Evolutionary conservation across 2,797 vertebrate species (phyloP), one percentile per base, ranked within the genome.

Genomic region (Numenius phaeopus): DNA sequence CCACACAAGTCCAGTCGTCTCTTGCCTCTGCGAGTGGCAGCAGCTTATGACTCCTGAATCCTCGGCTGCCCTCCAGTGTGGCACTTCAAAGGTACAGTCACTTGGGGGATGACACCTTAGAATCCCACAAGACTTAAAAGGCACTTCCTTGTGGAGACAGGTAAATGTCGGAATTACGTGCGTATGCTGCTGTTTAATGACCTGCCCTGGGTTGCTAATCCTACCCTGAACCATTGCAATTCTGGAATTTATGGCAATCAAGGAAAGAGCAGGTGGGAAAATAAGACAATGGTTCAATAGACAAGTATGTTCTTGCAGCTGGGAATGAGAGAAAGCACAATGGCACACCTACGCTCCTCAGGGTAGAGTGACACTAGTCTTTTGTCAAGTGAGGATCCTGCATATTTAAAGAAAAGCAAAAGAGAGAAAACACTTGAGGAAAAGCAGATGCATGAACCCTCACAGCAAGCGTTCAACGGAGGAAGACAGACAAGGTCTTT

Each of bases 111-210:
- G 24, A 62, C 42, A 37, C 30, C 54, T 67, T 11, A 47, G 39
- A 59, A 52, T 10, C 52, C 58, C 83, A 30, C 9, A 12, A 19
- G 34, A 26, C 64, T 84, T 29, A 11, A 61, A 82, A 85, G 42
- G 11, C 29, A 11, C 2, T 10, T 70, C 50, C 46, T 58, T 30
- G 8, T 55, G 44, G 5, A 23, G 44, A 24, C 23, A 50, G 17
- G 18, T 10, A 39, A 87, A 62, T 1, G 2, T 4, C 2, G 1
- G 44, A 58, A 19, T 26, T 21, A 6, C 0, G 2, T 3, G 19
- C n/a, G 24, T 15, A 3, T 4, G 26, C 15, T 64, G 66, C 40
- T 40, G 14, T 17, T 61, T 2, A 59, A 44, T 23, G 32, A 22
- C 27, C 55, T 65, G 21, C 30, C 19, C 73, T 34, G 46, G 26